Evolutionary conservation across 2,113 vertebrate genomes (phyloP).

Genomic region (Serilophus lunatus): DNA sequence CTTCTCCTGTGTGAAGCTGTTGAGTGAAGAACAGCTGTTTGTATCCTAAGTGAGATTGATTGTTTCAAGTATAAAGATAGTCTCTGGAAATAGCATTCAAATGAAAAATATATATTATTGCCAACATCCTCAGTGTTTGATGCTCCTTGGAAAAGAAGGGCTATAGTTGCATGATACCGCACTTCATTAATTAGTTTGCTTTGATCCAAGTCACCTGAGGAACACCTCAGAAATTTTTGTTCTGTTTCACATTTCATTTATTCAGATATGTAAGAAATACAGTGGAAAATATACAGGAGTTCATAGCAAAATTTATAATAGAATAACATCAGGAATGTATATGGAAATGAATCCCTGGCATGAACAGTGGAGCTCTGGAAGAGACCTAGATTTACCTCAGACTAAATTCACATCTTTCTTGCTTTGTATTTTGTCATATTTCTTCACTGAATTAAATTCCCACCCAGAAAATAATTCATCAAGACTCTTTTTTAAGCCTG

Average conservation of each 20-base stretch:
- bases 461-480: background rate
- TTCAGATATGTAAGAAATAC: background rate
- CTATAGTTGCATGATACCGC: background rate
- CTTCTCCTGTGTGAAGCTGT: background rate
- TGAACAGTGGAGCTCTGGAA: background rate
- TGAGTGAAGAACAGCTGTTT: conserved; percentile 39
- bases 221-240: background rate
- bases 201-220: background rate
- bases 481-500: background rate
- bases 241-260: background rate
- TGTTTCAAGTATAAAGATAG: conserved; percentile 8
- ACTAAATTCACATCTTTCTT: background rate
- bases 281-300: background rate
- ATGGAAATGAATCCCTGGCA: background rate
- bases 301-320: background rate
- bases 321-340: background rate
- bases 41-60: background rate
- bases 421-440: background rate
- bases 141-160: background rate
- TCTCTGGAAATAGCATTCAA: background rate
- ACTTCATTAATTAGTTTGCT: conserved; percentile 5
- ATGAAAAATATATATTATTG: background rate
- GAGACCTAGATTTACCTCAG: background rate
- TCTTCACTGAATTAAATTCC: background rate
- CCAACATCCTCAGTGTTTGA: background rate